These are phyloP conservation scores for Staurois parvus DNA, from an alignment of 2,797 vertebrate genomes.

Conservation along the genomic window DNA sequence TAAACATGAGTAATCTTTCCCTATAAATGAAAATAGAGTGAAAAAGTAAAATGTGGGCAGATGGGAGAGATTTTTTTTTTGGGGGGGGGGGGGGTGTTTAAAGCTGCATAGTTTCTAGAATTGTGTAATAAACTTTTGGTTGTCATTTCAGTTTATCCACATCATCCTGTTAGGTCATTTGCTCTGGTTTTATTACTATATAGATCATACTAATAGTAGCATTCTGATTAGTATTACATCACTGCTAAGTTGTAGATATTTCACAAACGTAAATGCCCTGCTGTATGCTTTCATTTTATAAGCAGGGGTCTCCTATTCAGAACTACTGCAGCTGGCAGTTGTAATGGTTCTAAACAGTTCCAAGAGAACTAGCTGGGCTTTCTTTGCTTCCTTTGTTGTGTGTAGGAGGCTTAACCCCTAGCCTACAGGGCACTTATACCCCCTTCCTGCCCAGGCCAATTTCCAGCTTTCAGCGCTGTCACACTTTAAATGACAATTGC, in stretches of 20 bases:
- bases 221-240: slow-evolving; percentile 46
- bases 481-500: too few relatives aligned
- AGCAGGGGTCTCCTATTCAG: not conserved
- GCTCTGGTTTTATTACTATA: slow-evolving; percentile 48
- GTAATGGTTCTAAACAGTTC: not conserved
- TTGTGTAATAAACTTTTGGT: slow-evolving; percentile 38
- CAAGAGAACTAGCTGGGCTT: not conserved
- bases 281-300: not conserved
- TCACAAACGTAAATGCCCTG: not conserved
- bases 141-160: slow-evolving; percentile 52
- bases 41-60: slow-evolving; percentile 57
- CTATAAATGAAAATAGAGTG: slow-evolving; percentile 57
- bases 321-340: not conserved
- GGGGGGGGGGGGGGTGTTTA: slow-evolving; percentile 24
- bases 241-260: slow-evolving; percentile 34
- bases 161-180: slow-evolving; percentile 53
- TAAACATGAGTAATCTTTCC: slow-evolving; percentile 62
- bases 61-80: slow-evolving; percentile 57
- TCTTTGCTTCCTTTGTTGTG: too few relatives aligned
- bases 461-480: too few relatives aligned
- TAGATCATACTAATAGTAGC: slow-evolving; percentile 49
- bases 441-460: too few relatives aligned
- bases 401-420: not conserved
- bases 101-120: slow-evolving; percentile 39
- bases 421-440: too few relatives aligned